Base-by-base conservation (phyloP, 1,140 invertebrate genomes). In the roundworm (Caenorhabditis elegans) region DNA sequence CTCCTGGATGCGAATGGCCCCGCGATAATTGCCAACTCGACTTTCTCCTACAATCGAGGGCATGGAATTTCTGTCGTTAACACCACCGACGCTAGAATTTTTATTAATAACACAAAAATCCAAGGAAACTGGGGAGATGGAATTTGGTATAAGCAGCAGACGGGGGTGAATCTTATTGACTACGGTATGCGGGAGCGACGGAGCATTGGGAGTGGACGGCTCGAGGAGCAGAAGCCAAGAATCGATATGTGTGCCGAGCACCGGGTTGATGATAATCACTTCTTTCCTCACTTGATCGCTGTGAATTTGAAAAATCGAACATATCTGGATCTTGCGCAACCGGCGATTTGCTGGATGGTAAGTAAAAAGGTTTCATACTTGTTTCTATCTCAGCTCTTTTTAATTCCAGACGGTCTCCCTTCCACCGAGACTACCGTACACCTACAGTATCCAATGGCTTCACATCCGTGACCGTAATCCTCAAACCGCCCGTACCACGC, bases 31-130 rank as follows among this genome's bases (percentile, higher is more conserved):
- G 87, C 88, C 22, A 89, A 89, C 47, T 89, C 89, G 5, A 88
- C 88, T 39, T 86, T 86, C 13, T 79, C 82, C 26, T 60, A 46
- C 31, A 89, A 89, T 84, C 82, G 87, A 78, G 88, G 88, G 10
- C 88, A 89, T 82, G 88, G 88, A 36, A 86, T 89, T 53, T 86
- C 80, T 3, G 78, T 89, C 22, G 88, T 89, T 24, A 89, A 89
- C 78, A 86, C 88, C 0, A 85, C 87, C 22, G 88, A 89, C 75
- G 88, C 85, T 15, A 76, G 88, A 51, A 34, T 86, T 17, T 89
- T 89, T 49, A 48, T 89, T n/a, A 89, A 89, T 79, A 81, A 82
- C 48, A 87, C 88, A 15, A 46, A 48, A 31, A 82, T 89, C 13
- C 48, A 84, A 55, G 81, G 80, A 5, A 88, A 89, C 78, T 89